phyloP scores from a whole-genome alignment of 64 coral and sea anemone genomes.

The Pocillopora damicornis region DNA sequence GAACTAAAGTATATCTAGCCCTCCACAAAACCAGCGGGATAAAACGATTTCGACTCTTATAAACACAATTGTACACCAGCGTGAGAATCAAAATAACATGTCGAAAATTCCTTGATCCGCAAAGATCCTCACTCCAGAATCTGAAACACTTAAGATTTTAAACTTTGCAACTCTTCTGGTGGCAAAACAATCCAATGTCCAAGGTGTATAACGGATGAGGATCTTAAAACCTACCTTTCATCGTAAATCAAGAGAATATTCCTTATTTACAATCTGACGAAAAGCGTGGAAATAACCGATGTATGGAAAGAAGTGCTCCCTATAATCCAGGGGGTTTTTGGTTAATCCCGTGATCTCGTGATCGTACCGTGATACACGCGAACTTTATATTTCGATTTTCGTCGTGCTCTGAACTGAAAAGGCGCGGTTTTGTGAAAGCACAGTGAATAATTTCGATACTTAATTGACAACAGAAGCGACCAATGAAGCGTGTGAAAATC shows the following conservation, averaged over 20 bases:
- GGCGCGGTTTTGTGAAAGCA: conserved; percentile 24
- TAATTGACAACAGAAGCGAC: background rate
- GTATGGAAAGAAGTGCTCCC: background rate
- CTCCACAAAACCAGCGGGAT: too few species aligned
- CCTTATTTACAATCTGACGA: background rate
- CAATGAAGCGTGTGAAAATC: background rate
- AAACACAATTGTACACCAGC: background rate
- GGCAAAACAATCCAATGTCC: background rate
- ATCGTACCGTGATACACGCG: background rate
- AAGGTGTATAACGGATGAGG: background rate
- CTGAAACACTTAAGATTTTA: background rate
- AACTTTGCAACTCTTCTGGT: background rate
- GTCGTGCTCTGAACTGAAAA: background rate
- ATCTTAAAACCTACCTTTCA: conserved; percentile 36
- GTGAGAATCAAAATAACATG: too few species aligned
- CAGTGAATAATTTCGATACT: background rate
- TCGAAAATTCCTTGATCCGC: too few species aligned
- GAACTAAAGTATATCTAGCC: too few species aligned
- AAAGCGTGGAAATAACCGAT: background rate
- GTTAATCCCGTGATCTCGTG: background rate
- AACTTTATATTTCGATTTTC: background rate
- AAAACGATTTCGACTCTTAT: background rate
- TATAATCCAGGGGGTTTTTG: background rate
- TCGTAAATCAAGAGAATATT: background rate
- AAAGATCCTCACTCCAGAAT: too few species aligned